A percentile compares a stretch with the other conserved stretches of the same genome.
Conservation (phyloP, 2,888 invertebrate genomes). For the Gastracanthus pulcherrimus region DNA sequence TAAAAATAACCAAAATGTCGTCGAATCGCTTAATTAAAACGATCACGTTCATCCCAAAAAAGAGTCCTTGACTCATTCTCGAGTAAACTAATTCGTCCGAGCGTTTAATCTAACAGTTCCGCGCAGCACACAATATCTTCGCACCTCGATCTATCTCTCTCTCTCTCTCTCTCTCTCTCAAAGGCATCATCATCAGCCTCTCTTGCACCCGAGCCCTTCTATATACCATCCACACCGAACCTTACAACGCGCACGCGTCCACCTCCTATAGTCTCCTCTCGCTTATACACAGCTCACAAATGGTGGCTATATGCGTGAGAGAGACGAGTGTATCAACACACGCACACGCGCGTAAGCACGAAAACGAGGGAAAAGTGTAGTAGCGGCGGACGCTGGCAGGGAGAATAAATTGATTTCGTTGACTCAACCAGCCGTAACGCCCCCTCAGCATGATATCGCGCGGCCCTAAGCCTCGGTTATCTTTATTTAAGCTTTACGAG, state of each 20-base stretch:
- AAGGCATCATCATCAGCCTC: too few relatives aligned
- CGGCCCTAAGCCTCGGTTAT: conserved; percentile 76
- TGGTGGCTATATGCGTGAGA: conserved; percentile 1
- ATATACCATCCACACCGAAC: too few relatives aligned
- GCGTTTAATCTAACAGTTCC: conserved; percentile 43
- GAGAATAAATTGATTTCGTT: conserved; percentile 77
- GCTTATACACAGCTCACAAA: neutral
- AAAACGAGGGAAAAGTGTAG: conserved; percentile 58
- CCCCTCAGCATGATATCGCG: conserved; percentile 75
- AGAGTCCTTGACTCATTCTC: neutral
- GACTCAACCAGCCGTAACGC: conserved; percentile 77
- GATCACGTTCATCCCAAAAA: neutral
- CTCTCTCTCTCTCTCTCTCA: neutral
- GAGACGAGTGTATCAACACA: conserved; percentile 14
- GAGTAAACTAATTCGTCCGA: conserved; percentile 5
- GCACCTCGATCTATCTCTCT: neutral
- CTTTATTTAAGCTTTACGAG: conserved; percentile 77
- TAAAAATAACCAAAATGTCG: neutral
- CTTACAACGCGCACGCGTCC: neutral
- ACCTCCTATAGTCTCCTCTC: too few relatives aligned
- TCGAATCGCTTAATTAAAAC: neutral
- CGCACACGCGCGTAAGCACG: neutral
- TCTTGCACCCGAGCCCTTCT: neutral
- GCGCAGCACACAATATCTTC: conserved; percentile 18
- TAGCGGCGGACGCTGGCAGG: conserved; percentile 51